phyloP scores from a whole-genome alignment of 1,140 invertebrate genomes.

The Trichomalopsis sarcophagae region DNA sequence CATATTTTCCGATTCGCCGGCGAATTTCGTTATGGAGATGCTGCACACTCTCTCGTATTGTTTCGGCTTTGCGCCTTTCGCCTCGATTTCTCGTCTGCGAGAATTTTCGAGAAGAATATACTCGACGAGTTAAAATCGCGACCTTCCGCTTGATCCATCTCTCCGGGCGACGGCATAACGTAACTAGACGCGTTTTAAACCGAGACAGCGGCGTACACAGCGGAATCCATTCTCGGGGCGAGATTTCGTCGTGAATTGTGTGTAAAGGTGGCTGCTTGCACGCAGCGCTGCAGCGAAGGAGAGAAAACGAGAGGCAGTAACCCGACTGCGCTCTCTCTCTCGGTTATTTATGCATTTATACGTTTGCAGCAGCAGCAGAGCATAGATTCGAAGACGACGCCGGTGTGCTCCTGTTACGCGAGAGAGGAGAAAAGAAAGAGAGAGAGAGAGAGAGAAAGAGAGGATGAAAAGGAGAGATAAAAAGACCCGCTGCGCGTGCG shows the following conservation, averaged over 20 bases:
- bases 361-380: slow-evolving; percentile 35
- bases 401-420: neutral
- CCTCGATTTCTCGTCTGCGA: neutral
- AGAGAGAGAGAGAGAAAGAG: slow-evolving; percentile 10
- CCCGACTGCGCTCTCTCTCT: slow-evolving; percentile 13
- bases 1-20: slow-evolving; percentile 16
- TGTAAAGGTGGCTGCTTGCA: neutral
- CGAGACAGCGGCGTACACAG: slow-evolving; percentile 17
- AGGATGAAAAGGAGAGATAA: slow-evolving; percentile 11
- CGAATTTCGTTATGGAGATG: slow-evolving; percentile 10
- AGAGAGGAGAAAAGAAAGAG: neutral
- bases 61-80: neutral
- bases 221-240: slow-evolving; percentile 55
- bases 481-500: slow-evolving; percentile 10
- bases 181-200: slow-evolving; percentile 50
- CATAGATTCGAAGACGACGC: slow-evolving; percentile 8
- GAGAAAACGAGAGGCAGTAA: neutral
- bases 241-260: slow-evolving; percentile 56
- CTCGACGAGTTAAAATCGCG: neutral
- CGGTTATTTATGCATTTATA: slow-evolving; percentile 58
- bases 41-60: neutral
- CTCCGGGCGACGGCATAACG: neutral
- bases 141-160: neutral
- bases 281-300: neutral
- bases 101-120: neutral